Base-by-base conservation (phyloP, 2,888 invertebrate species). In the Pachliopta kotzebuea region DNA sequence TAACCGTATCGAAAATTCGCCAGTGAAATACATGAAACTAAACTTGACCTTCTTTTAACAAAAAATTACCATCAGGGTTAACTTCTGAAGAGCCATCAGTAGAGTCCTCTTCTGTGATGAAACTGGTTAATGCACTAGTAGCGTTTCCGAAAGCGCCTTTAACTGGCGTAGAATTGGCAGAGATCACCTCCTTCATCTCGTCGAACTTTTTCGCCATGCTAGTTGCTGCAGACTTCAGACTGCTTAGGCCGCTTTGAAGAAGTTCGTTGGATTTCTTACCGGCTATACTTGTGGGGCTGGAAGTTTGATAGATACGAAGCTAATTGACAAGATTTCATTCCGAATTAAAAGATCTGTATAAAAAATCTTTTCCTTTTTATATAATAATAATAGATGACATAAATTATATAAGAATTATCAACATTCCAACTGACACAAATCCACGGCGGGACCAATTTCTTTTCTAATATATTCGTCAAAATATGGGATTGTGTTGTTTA, bases 151-250 rank as follows among this genome's bases (percentile, higher is more conserved):
- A 85, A 1, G 88, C 92, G 1, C 94, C 92, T 83, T 96, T 97
- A 4, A 96, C 95, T 0, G 97, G 97, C 14, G 97, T 97, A n/a
- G 96, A 95, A 71, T 95, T 97, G 0, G 96, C 96, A 2, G 97
- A 96, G 73, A 97, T 96, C 26, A 96, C 96, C 81, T 97, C 97
- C 80, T 97, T 97, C 82, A 98, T 96, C 83, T 97, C 98, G 79
- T 97, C 98, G 74, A 97, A 94, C 78, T 97, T 97, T 78, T 97
- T 97, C 24, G 94, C 97, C 80, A 98, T 94, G 52, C 96, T 95
- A 2, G 94, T 97, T 0, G 97, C 97, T 0, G 96, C 97, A 18
- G 95, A 96, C 81, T 97, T 97, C 50, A 98, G 93, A 76, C 96
- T 96, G 80, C 96, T 97, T 53, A 97, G 90, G 52, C 97, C 96